These are phyloP conservation scores for Ophiothrix spiculata DNA, from an alignment of 35 echinoderm and acorn worm genomes.

Conservation along the genomic window DNA sequence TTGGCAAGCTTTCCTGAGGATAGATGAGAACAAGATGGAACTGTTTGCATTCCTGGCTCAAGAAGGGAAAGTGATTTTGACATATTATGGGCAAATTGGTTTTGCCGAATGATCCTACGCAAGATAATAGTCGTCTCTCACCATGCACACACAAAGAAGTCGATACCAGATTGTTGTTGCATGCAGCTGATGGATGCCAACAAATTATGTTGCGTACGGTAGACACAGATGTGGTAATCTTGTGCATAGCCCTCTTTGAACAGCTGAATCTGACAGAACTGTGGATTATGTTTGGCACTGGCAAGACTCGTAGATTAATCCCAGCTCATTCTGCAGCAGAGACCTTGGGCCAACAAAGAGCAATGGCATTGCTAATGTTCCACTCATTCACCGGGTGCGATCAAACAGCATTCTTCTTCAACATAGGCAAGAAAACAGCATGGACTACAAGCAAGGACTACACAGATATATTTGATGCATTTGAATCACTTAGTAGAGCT, in stretches of 20 bases:
- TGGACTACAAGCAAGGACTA: background rate
- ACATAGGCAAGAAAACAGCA: conserved; percentile 8
- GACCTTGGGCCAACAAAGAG: background rate
- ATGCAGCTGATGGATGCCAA: background rate
- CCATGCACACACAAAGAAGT: conserved; percentile 35
- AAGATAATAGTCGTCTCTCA: background rate
- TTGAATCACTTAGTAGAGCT: background rate
- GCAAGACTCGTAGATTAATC: background rate
- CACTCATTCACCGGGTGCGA: conserved; percentile 36
- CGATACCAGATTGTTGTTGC: conserved; percentile 19
- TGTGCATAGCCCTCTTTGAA: background rate
- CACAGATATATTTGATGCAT: background rate
- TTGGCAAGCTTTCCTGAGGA: conserved; percentile 12
- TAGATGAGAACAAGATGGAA: conserved; percentile 2
- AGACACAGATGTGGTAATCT: conserved; percentile 32
- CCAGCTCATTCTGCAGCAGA: background rate
- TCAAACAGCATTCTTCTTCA: background rate
- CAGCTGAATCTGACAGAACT: background rate
- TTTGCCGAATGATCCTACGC: background rate
- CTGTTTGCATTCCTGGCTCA: background rate
- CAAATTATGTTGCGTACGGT: background rate
- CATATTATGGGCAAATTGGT: background rate
- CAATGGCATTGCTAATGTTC: background rate
- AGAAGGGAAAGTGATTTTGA: background rate
- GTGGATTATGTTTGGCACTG: conserved; percentile 18